Conservation (phyloP, 2,797 vertebrate species). For the Falco naumanni region DNA sequence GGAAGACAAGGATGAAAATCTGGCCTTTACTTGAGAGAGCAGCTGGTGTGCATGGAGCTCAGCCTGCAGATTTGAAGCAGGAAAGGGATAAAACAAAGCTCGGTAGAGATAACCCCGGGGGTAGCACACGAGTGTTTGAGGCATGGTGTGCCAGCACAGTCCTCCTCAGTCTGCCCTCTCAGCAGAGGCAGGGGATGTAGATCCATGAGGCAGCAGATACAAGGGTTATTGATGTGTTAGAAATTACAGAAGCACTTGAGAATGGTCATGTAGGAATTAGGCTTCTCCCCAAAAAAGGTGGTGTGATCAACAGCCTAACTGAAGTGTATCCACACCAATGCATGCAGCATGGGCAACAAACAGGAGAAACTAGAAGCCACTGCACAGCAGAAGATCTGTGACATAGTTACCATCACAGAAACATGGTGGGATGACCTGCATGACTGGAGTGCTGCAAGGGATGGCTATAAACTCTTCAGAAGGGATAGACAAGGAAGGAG, state of each 20-base stretch:
- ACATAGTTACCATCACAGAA: not conserved
- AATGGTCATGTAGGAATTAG: not conserved
- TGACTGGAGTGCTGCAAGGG: not conserved
- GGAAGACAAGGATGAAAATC: not conserved
- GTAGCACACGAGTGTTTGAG: not conserved
- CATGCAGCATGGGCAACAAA: not conserved
- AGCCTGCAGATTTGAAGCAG: not conserved
- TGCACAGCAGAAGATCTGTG: not conserved
- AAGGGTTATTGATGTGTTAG: not conserved
- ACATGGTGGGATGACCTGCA: not conserved
- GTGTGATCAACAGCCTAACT: not conserved
- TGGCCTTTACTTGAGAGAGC: not conserved
- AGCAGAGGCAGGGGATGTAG: not conserved
- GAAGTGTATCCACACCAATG: not conserved
- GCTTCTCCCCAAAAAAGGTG: not conserved
- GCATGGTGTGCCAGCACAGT: not conserved
- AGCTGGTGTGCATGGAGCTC: not conserved
- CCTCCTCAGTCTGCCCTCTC: not conserved
- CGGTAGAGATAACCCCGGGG: not conserved
- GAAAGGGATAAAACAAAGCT: not conserved
- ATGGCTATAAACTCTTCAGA: not conserved
- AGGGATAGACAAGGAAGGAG: not conserved
- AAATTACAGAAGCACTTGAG: not conserved
- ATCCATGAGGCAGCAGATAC: not conserved
- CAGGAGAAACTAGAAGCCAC: not conserved